These are phyloP conservation scores for Pandion haliaetus DNA, from an alignment of 2,113 vertebrate genomes.

Conservation along the genomic window DNA sequence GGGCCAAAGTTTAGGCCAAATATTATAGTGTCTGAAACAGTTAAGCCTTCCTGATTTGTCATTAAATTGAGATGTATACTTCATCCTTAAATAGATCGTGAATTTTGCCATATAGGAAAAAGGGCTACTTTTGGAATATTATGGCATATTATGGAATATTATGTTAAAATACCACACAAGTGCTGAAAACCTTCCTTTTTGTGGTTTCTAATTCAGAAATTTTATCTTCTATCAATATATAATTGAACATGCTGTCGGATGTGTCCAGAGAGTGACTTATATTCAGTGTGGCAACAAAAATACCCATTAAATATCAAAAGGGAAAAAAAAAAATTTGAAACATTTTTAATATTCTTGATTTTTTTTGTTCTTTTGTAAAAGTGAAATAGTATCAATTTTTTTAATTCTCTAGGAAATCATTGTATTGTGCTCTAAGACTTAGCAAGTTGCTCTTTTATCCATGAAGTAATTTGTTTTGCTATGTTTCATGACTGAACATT, in stretches of 20 bases:
- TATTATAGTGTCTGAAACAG: not conserved
- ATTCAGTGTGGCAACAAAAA: not conserved
- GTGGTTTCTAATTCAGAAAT: not conserved
- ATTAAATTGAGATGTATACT: not conserved
- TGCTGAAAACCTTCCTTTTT: not conserved
- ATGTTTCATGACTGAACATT: not conserved
- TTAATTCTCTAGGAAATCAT: not conserved
- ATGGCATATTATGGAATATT: not conserved
- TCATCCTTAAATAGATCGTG: not conserved
- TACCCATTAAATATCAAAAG: not conserved
- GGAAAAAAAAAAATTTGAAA: not conserved
- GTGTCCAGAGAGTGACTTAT: not conserved
- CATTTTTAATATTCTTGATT: not conserved
- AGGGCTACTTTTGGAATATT: not conserved
- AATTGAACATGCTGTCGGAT: not conserved
- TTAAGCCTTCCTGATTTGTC: not conserved
- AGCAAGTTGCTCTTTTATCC: not conserved
- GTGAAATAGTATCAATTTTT: not conserved
- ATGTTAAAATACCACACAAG: not conserved
- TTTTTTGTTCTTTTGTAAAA: not conserved
- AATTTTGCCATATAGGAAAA: not conserved
- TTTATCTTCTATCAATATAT: not conserved
- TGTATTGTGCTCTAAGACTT: not conserved
- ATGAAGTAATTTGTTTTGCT: not conserved
- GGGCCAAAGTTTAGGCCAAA: not conserved